Base-by-base conservation (phyloP, 1,140 invertebrate genomes). In the Platyscapa corneri region DNA sequence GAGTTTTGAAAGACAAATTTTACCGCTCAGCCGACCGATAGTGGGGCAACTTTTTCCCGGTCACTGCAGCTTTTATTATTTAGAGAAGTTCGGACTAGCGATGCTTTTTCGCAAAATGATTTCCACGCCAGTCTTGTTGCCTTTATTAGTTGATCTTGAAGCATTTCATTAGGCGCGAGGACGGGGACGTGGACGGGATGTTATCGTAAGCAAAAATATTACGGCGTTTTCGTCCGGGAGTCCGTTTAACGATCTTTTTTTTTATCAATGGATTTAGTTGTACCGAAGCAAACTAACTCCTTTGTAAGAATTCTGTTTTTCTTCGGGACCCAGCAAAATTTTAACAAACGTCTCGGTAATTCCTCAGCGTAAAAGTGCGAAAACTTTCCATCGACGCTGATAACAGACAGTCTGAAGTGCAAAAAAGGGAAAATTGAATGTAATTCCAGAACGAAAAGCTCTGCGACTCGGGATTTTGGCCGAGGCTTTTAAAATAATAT, bases 401-500 rank as follows among this genome's bases (percentile, higher is more conserved):
- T 39, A 72, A 72, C n/a, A 72, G 39, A 67, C 5, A 67, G 10
- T 34, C 65, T 6, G 30, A 34, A 27, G 32, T 1, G 16, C 1
- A 67, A 67, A 67, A 67, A 67, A 16, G 32, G 18, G 65, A 32
- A 67, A 34, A 32, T 34, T 34, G 34, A n/a, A 67, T 37, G 39
- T 72, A 39, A 23, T 72, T 72, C 20, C 5, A 7, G 34, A 39
- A 72, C 23, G 34, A 12, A 72, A 72, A 27, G 34, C 39, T 72
- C 20, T 7, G 20, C n/a, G n/a, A 72, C n/a, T n/a, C 23, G 20
- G 39, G 67, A 72, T 72, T 72, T 72, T 39, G 39, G 20, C 34
- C 67, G 3, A 72, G 67, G n/a, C 23, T 16, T 72, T 72, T 37
- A 72, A 72, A 72, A 72, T 67, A 37, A 12, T 72, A 39, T 72